Evolutionary conservation across 2,797 vertebrate species (phyloP).

Genomic region (Sebastes vulpes): DNA sequence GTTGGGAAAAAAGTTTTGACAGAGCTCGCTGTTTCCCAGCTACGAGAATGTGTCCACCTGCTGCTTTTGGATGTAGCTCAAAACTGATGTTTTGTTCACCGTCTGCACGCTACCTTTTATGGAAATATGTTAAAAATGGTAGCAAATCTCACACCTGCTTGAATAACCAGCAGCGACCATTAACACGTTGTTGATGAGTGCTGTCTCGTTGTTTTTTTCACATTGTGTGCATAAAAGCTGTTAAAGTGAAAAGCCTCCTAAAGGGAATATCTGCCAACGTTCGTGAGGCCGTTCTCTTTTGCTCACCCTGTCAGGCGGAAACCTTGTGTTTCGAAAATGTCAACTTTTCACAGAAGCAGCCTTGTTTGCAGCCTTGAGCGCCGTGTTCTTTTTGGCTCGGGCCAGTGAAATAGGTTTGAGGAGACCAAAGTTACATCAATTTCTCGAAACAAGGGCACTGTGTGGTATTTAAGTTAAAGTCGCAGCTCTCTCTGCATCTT

Average conservation of each 20-base stretch:
- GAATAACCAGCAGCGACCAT: neutral
- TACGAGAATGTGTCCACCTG: neutral
- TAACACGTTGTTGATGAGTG: neutral
- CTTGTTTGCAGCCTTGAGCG: constrained; percentile 19
- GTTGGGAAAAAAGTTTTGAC: constrained; percentile 4
- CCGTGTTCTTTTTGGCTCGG: neutral
- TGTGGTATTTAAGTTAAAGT: neutral
- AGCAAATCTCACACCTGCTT: constrained; percentile 6
- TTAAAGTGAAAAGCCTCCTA: neutral
- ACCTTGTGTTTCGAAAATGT: constrained; percentile 21
- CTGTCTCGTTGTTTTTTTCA: neutral
- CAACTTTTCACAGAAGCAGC: constrained; percentile 1
- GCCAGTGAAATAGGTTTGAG: neutral
- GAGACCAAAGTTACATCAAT: neutral
- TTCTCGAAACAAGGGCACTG: neutral
- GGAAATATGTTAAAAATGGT: neutral
- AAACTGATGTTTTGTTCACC: neutral
- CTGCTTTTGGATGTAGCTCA: neutral
- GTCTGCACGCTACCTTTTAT: neutral
- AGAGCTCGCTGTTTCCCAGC: neutral
- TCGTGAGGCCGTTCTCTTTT: constrained; percentile 10
- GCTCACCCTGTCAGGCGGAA: constrained; percentile 1
- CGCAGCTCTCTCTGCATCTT: neutral
- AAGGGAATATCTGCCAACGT: neutral
- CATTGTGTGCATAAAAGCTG: neutral